Evolutionary conservation across 2,888 invertebrate genomes (phyloP), one percentile per base, ranked within the genome.

Genomic region (Harpagoxenus sublaevis): DNA sequence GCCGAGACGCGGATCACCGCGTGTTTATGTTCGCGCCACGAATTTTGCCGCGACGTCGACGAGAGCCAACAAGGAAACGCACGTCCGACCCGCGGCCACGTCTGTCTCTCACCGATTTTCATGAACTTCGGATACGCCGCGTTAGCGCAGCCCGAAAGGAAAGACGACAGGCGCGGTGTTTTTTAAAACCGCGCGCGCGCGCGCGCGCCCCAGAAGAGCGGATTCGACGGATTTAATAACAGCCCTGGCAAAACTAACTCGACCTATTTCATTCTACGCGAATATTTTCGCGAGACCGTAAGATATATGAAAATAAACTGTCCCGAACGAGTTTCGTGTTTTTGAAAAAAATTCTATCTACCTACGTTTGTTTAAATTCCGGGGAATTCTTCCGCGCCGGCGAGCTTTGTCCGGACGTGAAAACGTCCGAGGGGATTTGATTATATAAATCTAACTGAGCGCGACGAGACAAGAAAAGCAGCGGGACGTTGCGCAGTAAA

Each of bases 11-110:
- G 83, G 75, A 84, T 86, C 84, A 79, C 78, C 84, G 74, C 84
- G 83, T 86, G 86, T 87, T 87, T 87, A 86, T 75, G 79, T 73
- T 81, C 79, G 73, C 79, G 79, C 79, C 73, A 60, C 79, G 51
- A 73, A 73, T 81, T 81, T 81, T 51, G 79, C 79, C 73, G 48
- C 73, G 73, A 81, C 75, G 63, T 31, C 63, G 35, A 15, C 60
- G 71, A 6, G 35, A 6, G 35, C 71, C 71, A 45, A 73, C 73
- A 6, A 73, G 73, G 79, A 79, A 73, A 73, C 60, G 79, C 73
- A 57, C 57, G 55, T 55, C 70, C 31, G 35, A 35, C 35, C 35
- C 35, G 35, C 35, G 35, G 31, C 3, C 74, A 18, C 51, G 45
- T 23, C 31, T 23, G 42, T 65, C 65, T 42, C 73, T 15, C 74